These are phyloP conservation scores for Xanthostigma xanthostigma DNA, from an alignment of 2,888 invertebrate species.

Conservation along the genomic window DNA sequence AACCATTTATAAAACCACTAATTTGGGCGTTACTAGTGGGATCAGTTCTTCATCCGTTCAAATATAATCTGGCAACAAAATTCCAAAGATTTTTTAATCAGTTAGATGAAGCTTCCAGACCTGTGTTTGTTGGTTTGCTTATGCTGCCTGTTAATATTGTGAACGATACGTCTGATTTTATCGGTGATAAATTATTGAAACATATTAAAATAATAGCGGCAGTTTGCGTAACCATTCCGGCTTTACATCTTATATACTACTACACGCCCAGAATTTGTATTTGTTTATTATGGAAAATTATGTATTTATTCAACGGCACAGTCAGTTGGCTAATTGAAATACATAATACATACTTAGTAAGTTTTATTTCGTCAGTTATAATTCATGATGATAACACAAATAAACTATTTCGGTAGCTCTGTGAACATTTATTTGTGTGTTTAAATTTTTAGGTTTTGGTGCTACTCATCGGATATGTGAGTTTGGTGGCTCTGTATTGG, in stretches of 20 bases:
- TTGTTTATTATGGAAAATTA: slow-evolving; percentile 38
- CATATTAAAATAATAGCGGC: slow-evolving; percentile 45
- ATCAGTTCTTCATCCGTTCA: slow-evolving; percentile 93
- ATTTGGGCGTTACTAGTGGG: slow-evolving; percentile 94
- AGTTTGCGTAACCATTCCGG: slow-evolving; percentile 27
- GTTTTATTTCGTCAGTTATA: slow-evolving; percentile 18
- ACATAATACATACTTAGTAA: slow-evolving; percentile 24
- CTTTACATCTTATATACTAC: slow-evolving; percentile 48
- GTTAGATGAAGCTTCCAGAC: slow-evolving; percentile 49
- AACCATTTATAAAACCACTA: slow-evolving; percentile 85
- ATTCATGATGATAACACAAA: background rate
- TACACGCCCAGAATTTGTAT: slow-evolving; percentile 53
- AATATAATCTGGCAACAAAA: slow-evolving; percentile 59
- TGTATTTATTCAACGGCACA: slow-evolving; percentile 14
- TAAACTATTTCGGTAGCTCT: background rate
- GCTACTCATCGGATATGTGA: slow-evolving; percentile 51
- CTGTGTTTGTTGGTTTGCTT: slow-evolving; percentile 40
- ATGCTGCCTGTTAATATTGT: slow-evolving; percentile 61
- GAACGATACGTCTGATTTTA: slow-evolving; percentile 57
- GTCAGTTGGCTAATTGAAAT: slow-evolving; percentile 24
- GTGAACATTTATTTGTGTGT: too few relatives aligned
- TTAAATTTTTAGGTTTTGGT: slow-evolving; percentile 42
- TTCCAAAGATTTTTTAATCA: slow-evolving; percentile 66
- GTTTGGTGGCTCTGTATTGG: slow-evolving; percentile 61
- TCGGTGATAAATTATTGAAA: slow-evolving; percentile 54